Evolutionary conservation across 2,797 vertebrate genomes (phyloP).

Genomic region (Pseudochaenichthys georgianus): DNA sequence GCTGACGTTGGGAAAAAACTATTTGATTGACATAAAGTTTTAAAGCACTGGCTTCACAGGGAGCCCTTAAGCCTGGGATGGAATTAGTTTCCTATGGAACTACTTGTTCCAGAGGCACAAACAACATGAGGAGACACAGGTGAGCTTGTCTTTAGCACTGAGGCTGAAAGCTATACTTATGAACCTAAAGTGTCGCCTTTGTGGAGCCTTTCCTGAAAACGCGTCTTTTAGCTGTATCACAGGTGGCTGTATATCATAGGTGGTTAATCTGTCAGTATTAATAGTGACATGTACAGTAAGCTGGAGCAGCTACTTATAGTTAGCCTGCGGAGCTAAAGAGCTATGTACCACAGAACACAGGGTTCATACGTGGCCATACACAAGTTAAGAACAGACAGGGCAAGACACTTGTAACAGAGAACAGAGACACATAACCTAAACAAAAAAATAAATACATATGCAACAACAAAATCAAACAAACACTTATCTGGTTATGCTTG

Average conservation of each 20-base stretch:
- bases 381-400: conserved; percentile 32
- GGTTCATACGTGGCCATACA: conserved; percentile 46
- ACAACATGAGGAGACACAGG: conserved; percentile 2
- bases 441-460: background rate
- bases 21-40: conserved; percentile 38
- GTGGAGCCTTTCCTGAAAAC: conserved; percentile 74
- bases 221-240: conserved; percentile 71
- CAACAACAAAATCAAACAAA: background rate
- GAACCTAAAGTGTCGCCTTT: conserved; percentile 35
- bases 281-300: conserved; percentile 78
- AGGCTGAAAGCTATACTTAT: conserved; percentile 8
- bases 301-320: conserved; percentile 81
- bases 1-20: conserved; percentile 28
- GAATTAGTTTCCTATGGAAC: conserved; percentile 4
- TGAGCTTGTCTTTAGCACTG: conserved; percentile 12
- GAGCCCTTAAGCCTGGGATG: conserved; percentile 7
- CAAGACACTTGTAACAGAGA: conserved; percentile 1
- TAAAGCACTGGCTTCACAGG: conserved; percentile 24
- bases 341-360: conserved; percentile 69
- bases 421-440: background rate
- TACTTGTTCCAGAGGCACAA: conserved; percentile 3
- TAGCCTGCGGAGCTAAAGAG: conserved; percentile 73
- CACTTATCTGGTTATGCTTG: conserved; percentile 2
- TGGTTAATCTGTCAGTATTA: conserved; percentile 84
- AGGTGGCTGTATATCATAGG: conserved; percentile 69